phyloP scores from a whole-genome alignment of 1,140 invertebrate genomes.

The Leptopilina clavipes region DNA sequence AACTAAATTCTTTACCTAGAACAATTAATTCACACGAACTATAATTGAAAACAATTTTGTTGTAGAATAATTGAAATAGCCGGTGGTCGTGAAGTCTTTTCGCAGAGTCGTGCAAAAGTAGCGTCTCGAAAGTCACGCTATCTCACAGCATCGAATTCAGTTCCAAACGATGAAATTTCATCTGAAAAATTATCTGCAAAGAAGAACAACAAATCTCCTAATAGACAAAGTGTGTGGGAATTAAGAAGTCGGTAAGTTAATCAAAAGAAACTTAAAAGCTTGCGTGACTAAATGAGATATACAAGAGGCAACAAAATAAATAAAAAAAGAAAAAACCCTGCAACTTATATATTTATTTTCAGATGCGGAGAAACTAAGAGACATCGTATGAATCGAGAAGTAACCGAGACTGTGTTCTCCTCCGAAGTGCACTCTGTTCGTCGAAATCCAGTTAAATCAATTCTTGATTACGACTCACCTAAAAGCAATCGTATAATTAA shows the following conservation, averaged over 20 bases:
- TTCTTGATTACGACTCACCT: constrained; percentile 72
- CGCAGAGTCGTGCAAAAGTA: constrained; percentile 85
- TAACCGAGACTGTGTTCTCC: constrained; percentile 80
- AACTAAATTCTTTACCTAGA: too few species aligned
- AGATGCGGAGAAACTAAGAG: constrained; percentile 76
- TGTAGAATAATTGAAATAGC: constrained; percentile 90
- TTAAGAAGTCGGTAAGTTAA: constrained; percentile 74
- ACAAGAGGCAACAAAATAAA: too few species aligned
- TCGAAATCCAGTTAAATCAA: constrained; percentile 71
- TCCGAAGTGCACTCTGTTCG: constrained; percentile 79
- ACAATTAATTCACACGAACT: too few species aligned
- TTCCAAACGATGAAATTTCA: constrained; percentile 71
- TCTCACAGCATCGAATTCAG: constrained; percentile 76
- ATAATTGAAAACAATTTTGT: not conserved
- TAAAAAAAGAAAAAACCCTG: not conserved
- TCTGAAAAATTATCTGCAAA: constrained; percentile 74
- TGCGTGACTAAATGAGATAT: too few species aligned
- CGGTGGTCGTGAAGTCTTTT: constrained; percentile 89
- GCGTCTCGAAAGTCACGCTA: constrained; percentile 83
- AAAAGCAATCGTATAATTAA: constrained; percentile 70
- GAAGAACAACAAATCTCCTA: constrained; percentile 77
- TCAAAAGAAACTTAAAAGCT: not conserved
- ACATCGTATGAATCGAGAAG: constrained; percentile 75
- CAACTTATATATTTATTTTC: constrained; percentile 42
- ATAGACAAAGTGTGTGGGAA: constrained; percentile 79